phyloP scores from a whole-genome alignment of 2,797 vertebrate genomes.

The Rhabdomys pumilio region DNA sequence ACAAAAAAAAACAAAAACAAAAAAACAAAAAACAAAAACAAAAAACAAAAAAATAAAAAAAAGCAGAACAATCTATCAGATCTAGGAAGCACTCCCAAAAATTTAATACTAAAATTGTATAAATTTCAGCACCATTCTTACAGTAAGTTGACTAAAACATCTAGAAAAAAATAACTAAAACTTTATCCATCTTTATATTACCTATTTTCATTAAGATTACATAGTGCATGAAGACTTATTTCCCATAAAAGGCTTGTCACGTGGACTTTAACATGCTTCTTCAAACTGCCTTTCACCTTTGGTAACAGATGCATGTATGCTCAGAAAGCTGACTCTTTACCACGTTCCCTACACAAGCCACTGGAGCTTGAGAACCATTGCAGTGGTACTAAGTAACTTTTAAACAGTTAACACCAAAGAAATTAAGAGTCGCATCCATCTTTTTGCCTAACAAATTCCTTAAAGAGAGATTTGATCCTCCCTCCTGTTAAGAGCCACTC shows the following conservation, averaged over 20 bases:
- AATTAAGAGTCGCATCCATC: neutral
- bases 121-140: neutral
- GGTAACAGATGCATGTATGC: neutral
- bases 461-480: neutral
- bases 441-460: neutral
- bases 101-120: neutral
- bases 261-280: neutral
- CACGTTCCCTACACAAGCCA: neutral
- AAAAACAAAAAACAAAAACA: too few species aligned
- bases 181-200: neutral
- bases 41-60: too few species aligned
- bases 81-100: neutral
- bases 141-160: neutral
- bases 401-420: slow-evolving; percentile 25
- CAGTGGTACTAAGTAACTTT: neutral
- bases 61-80: neutral
- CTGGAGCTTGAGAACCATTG: slow-evolving; percentile 6
- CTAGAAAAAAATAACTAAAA: neutral
- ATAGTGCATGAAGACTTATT: neutral
- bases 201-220: neutral
- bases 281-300: neutral
- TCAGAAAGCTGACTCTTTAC: slow-evolving; percentile 53
- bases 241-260: neutral
- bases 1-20: too few species aligned
- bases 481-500: neutral